Percentiles rank a stretch among this genome's conserved stretches.
Evolutionary conservation across 2,888 invertebrate species (phyloP).

Genomic region (Siphonodentalium dalli): DNA sequence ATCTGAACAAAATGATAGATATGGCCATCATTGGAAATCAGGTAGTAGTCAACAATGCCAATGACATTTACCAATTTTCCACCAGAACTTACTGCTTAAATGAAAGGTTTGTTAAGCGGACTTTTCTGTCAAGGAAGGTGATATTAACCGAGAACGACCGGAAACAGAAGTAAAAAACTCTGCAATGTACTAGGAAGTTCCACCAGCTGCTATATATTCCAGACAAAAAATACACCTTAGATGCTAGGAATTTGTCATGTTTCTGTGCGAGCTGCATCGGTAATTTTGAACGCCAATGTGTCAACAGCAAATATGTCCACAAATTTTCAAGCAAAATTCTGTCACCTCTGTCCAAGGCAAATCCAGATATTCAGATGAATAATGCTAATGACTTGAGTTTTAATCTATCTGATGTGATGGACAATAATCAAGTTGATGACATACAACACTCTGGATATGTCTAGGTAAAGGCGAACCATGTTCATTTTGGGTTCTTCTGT

Average conservation of each 20-base stretch:
- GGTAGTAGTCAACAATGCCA: constrained; percentile 15
- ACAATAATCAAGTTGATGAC: no score
- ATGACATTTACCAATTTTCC: constrained; percentile 20
- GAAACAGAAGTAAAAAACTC: constrained; percentile 24
- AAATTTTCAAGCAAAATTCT: constrained; percentile 6
- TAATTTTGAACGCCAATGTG: constrained; percentile 8
- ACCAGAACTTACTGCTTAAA: constrained; percentile 17
- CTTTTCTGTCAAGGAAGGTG: constrained; percentile 21
- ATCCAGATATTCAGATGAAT: no score
- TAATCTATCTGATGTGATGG: no score
- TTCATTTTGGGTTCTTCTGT: no score
- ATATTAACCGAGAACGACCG: constrained; percentile 24
- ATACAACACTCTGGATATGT: no score
- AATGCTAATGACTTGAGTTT: no score
- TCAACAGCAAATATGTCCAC: constrained; percentile 19
- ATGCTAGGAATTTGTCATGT: constrained; percentile 20
- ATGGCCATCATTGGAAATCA: constrained; percentile 12
- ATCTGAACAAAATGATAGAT: constrained; percentile 20
- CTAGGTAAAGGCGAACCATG: no score
- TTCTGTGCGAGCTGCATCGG: constrained; percentile 17
- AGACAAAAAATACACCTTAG: constrained; percentile 1
- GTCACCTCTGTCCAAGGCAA: no score
- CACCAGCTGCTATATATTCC: constrained; percentile 16
- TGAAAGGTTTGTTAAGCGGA: constrained; percentile 18
- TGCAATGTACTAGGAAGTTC: constrained; percentile 17